phyloP scores from a whole-genome alignment of 2,888 invertebrate species.

The Hypolimnas misippus region DNA sequence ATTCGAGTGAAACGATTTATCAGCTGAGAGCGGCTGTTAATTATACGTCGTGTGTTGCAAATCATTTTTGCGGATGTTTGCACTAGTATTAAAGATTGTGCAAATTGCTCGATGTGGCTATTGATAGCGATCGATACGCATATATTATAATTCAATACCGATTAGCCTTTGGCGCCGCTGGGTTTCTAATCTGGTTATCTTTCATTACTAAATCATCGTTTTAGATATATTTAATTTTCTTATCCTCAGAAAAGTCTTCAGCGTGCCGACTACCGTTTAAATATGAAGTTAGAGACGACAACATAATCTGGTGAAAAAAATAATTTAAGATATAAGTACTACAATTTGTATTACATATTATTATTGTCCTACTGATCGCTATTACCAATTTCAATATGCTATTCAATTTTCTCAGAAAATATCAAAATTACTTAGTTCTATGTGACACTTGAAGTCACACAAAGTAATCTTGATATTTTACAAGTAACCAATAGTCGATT shows the following conservation, averaged over 20 bases:
- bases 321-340: too few species aligned
- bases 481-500: conserved; percentile 36
- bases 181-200: conserved; percentile 3
- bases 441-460: too few species aligned
- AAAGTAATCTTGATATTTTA: conserved; percentile 25
- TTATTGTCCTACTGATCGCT: too few species aligned
- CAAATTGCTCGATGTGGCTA: neutral
- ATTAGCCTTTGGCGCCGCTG: conserved; percentile 1
- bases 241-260: neutral
- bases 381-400: too few species aligned
- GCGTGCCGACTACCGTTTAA: neutral
- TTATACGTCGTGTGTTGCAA: conserved; percentile 11
- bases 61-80: conserved; percentile 15
- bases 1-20: conserved; percentile 13
- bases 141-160: conserved; percentile 8
- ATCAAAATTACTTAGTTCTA: too few species aligned
- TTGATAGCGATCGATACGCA: conserved; percentile 6
- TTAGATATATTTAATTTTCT: neutral
- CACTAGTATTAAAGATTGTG: conserved; percentile 8
- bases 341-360: too few species aligned
- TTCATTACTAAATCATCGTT: neutral
- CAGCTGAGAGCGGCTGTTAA: conserved; percentile 12
- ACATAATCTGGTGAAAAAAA: too few species aligned
- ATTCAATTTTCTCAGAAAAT: too few species aligned
- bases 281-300: too few species aligned